Percentiles rank a stretch among this genome's conserved stretches.
These are phyloP conservation scores for Megaceryle torquata DNA, from an alignment of 2,113 vertebrate genomes.

Conservation along the genomic window DNA sequence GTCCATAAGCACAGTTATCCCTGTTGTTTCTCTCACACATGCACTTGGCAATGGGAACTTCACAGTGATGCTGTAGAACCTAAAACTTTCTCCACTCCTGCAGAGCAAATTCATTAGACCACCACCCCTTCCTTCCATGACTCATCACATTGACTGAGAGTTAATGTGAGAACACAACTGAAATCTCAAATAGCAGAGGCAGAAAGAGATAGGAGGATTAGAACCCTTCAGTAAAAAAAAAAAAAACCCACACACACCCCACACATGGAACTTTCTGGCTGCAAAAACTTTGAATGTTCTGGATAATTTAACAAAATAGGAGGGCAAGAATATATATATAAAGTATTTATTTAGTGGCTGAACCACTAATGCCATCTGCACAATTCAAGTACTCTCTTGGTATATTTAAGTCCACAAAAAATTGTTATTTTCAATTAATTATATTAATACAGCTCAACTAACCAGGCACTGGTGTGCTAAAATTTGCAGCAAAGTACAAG, in stretches of 20 bases:
- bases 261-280: neutral
- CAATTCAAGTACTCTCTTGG: neutral
- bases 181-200: neutral
- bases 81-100: neutral
- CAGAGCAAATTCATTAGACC: neutral
- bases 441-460: neutral
- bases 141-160: neutral
- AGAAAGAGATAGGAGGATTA: neutral
- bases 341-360: neutral
- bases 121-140: neutral
- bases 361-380: neutral
- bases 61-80: neutral
- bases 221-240: neutral
- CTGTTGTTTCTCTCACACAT: neutral
- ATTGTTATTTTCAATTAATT: neutral
- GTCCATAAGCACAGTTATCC: neutral
- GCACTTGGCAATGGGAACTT: neutral
- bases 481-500: accelerated
- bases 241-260: no score
- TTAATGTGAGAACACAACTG: neutral
- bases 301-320: neutral
- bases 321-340: no score
- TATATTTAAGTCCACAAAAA: neutral
- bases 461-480: no score
- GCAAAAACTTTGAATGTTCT: neutral